Conservation (phyloP, 2,888 invertebrate species). For the Platycheirus rosarum region DNA sequence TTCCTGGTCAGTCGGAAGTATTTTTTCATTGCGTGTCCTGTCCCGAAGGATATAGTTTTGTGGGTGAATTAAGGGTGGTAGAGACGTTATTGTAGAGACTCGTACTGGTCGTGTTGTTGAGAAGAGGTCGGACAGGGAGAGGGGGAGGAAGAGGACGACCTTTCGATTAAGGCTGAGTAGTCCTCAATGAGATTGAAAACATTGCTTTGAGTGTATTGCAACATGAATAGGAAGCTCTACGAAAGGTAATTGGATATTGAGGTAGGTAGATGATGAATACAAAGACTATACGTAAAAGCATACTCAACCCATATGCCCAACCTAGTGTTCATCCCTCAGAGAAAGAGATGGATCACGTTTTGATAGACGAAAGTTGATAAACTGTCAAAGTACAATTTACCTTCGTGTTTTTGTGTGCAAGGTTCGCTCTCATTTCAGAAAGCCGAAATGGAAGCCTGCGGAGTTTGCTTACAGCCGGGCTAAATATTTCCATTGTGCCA, state of each 20-base stretch:
- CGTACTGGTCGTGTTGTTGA: too few species aligned
- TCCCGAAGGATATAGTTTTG: constrained; percentile 11
- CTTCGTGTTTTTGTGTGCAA: constrained; percentile 2
- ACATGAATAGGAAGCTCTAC: constrained; percentile 31
- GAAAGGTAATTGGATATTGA: constrained; percentile 62
- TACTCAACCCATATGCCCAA: background rate
- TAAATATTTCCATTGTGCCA: too few species aligned
- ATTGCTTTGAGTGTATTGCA: constrained; percentile 37
- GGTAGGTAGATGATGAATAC: constrained; percentile 19
- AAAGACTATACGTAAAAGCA: background rate
- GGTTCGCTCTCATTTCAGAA: background rate
- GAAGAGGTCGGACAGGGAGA: constrained; percentile 11
- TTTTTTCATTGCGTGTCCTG: constrained; percentile 52
- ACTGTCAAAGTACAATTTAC: constrained; percentile 38
- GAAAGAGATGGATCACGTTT: constrained; percentile 44
- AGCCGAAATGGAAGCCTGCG: background rate
- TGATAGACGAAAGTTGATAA: constrained; percentile 49
- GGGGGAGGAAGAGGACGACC: constrained; percentile 37
- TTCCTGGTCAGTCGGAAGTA: constrained; percentile 55
- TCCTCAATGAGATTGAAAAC: constrained; percentile 59
- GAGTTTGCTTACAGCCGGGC: constrained; percentile 1
- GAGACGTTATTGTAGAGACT: too few species aligned
- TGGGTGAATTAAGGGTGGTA: background rate
- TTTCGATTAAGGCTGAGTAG: constrained; percentile 55
- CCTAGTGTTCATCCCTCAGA: background rate